Conservation (phyloP, 2,113 vertebrate genomes). For the Eptesicus fuscus region DNA sequence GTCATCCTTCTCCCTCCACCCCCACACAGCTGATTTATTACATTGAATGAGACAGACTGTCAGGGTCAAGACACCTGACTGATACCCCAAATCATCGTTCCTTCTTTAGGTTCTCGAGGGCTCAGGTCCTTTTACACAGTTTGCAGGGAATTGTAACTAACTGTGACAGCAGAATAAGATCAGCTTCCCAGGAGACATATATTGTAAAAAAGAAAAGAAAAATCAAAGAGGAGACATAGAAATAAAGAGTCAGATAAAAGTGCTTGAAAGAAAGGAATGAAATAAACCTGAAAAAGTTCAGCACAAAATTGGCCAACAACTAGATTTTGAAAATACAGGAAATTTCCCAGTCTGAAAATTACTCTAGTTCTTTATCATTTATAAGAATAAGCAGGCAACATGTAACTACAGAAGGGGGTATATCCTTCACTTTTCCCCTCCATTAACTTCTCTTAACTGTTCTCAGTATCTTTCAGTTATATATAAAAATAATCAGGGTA, state of each 20-base stretch:
- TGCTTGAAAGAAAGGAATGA: not conserved
- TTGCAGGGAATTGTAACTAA: not conserved
- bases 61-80: not conserved
- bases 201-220: not conserved
- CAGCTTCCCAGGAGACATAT: not conserved
- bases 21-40: not conserved
- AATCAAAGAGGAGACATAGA: not conserved
- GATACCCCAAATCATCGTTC: not conserved
- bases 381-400: not conserved
- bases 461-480: not conserved
- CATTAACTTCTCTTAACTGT: slow-evolving; percentile 23
- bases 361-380: not conserved
- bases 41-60: not conserved
- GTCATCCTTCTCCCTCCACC: rapidly evolving
- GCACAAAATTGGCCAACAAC: not conserved
- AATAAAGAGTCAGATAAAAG: not conserved
- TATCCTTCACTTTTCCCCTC: slow-evolving; percentile 24
- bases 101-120: not conserved
- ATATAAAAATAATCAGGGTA: not conserved
- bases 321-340: not conserved
- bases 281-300: not conserved
- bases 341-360: not conserved
- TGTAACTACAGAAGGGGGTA: not conserved
- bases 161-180: not conserved
- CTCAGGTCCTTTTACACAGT: not conserved